Base-by-base conservation (phyloP, 2,888 invertebrate species). In the Cylindroiulus punctatus region DNA sequence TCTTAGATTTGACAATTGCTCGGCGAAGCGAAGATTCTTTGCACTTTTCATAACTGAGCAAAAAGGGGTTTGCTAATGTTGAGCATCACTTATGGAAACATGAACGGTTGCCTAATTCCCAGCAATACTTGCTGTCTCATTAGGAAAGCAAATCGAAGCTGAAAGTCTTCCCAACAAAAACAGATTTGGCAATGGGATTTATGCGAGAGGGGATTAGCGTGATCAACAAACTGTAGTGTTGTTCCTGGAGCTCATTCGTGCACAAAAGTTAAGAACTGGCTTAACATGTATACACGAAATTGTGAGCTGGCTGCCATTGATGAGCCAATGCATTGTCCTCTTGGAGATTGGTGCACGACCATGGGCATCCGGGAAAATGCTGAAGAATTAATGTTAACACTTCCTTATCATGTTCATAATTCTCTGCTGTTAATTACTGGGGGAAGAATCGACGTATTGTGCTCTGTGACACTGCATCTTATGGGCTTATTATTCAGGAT, bases 381-480 rank as follows among this genome's bases (percentile, higher is more conserved):
- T 57, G 17, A 22, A 8, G 22, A 52, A 22, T 22, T 57, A 5
- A 57, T 22, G n/a, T 22, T 57, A 57, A 3, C 57, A 22, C 22
- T 57, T 57, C 57, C 57, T 57, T 57, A 57, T 57, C 57, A 22
- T 57, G 57, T 57, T 57, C 4, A 57, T 57, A 57, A n/a, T 57
- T 57, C 57, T n/a, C 57, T 17, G n/a, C 57, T n/a, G 57, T 57
- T 57, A 57, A 57, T 57, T 57, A 57, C 57, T 57, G 57, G 57
- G 5, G 22, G 57, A 22, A 57, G 57, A 57, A 57, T 57, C 22
- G 57, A 57, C 57, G 57, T 57, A 22, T 57, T 57, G 57, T 57
- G 10, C 57, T 57, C 57, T 5, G 57, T 57, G 57, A 57, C 57
- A 57, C 57, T 22, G 57, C 57, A 57, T 57, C 57, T 57, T 57